Conservation (phyloP, 2,113 vertebrate species). For the Gasterosteus nipponicus region DNA sequence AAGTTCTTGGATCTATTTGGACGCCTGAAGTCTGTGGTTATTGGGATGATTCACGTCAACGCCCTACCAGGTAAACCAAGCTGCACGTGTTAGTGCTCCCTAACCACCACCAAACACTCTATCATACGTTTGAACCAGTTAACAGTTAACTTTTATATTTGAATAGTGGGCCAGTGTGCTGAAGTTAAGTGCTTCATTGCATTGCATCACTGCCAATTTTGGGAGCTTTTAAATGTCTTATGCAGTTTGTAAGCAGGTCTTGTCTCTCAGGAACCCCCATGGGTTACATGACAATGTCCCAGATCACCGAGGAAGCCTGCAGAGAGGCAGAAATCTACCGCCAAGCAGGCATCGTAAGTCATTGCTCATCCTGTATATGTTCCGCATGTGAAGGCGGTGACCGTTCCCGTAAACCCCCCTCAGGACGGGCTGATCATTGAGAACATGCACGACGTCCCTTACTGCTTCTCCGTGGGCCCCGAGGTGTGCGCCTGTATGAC, state of each 20-base stretch:
- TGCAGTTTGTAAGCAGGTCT: not conserved
- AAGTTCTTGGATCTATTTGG: conserved; percentile 81
- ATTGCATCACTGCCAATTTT: not conserved
- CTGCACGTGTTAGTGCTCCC: not conserved
- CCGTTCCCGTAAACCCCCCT: not conserved
- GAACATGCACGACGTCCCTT: conserved; percentile 91
- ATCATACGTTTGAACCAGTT: no score
- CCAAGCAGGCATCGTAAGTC: conserved; percentile 83
- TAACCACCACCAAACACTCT: no score
- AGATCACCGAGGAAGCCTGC: conserved; percentile 84
- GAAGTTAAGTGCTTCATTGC: not conserved
- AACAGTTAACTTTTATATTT: not conserved
- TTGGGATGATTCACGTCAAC: conserved; percentile 88
- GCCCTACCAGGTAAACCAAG: conserved; percentile 84
- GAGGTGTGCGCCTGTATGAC: conserved; percentile 87
- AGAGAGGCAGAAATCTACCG: conserved; percentile 84
- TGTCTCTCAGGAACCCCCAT: conserved; percentile 82
- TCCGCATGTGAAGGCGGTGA: not conserved
- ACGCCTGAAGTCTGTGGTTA: conserved; percentile 78
- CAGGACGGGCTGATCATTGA: conserved; percentile 89
- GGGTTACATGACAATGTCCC: conserved; percentile 74
- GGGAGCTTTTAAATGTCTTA: not conserved
- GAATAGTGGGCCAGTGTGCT: not conserved
- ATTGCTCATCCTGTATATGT: not conserved
- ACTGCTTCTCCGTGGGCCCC: conserved; percentile 79